Percentiles rank a stretch among this genome's conserved stretches.
Evolutionary conservation across 2,888 invertebrate species (phyloP).

Genomic region (Mycalesis mineus): DNA sequence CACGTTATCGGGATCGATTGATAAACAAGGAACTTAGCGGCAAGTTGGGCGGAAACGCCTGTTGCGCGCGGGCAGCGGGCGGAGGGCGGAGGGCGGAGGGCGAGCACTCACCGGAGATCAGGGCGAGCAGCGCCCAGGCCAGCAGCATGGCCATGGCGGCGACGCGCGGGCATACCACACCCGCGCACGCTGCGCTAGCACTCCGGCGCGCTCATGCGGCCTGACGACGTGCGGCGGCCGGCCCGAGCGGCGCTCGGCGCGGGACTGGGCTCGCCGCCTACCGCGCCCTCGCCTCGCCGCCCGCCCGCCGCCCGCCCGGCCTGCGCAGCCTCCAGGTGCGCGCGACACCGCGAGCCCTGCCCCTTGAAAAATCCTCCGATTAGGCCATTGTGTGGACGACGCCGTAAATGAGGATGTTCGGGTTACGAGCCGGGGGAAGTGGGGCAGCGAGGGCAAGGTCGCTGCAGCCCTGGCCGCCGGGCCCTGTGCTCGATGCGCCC

Average conservation of each 20-base stretch:
- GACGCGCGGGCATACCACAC: constrained; percentile 76
- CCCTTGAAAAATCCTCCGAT: constrained; percentile 37
- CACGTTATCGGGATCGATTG: constrained; percentile 51
- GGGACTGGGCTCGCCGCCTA: constrained; percentile 57
- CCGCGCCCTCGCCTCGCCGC: constrained; percentile 32
- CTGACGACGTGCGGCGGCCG: constrained; percentile 53
- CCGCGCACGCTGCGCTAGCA: constrained; percentile 76
- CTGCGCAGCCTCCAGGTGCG: constrained; percentile 56
- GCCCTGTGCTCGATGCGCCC: constrained; percentile 7
- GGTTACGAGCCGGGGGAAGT: constrained; percentile 36
- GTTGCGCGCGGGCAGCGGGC: constrained; percentile 49
- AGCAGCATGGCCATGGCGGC: constrained; percentile 68
- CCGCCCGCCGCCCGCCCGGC: constrained; percentile 32
- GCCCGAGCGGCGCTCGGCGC: constrained; percentile 70
- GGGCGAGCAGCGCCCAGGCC: constrained; percentile 70
- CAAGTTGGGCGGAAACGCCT: constrained; percentile 57
- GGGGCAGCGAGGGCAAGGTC: constrained; percentile 58
- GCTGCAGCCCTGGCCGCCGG: constrained; percentile 48
- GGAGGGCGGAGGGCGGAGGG: constrained; percentile 35
- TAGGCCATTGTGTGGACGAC: constrained; percentile 30
- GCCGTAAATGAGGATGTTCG: constrained; percentile 21
- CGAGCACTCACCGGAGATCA: constrained; percentile 72
- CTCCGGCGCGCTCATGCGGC: constrained; percentile 72
- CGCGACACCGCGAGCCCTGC: constrained; percentile 42
- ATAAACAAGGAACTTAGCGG: constrained; percentile 31